Base-by-base conservation (phyloP, 2,888 invertebrate species). In the Podotricha telesiphe region DNA sequence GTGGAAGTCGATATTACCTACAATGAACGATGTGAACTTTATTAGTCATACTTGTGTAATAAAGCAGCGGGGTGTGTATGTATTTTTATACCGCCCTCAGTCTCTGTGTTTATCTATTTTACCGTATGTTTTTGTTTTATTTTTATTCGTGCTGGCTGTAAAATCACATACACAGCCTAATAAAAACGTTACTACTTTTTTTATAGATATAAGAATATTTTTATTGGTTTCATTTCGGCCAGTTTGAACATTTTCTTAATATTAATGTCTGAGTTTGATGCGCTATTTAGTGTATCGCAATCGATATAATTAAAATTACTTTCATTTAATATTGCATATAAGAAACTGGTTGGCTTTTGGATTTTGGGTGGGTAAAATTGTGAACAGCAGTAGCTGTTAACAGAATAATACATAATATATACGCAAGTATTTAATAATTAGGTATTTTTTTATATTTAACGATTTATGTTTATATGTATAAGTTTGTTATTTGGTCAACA, bases 11-110 rank as follows among this genome's bases (percentile, higher is more conserved):
- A 76, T 77, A 76, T 77, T 73, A n/a, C n/a, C n/a, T n/a, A 78
- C 75, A 75, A 75, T 75, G 74, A 75, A 70, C 73, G 71, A 76
- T 75, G 76, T 79, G 77, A 78, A 76, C 72, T 80, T 82, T 81
- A 81, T 82, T 81, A 77, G 81, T 78, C 76, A 77, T 77, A 75
- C 77, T 79, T 74, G 73, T 74, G 75, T 75, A 76, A 77, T 77
- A 77, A 79, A 80, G 71, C 74, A 75, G 74, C 71, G 69, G 80
- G 79, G 77, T 71, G 79, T 76, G 75, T 73, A 74, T 73, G 69
- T 74, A 73, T 76, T 78, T 79, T 79, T 79, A 74, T 75, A 69
- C 63, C 73, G 65, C 73, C 70, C 68, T 71, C 73, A 53, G 42
- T 59, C 34, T 70, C 71, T 71, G 72, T 73, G 74, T 76, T 73